Evolutionary conservation across 1,140 invertebrate genomes (phyloP), one percentile per base, ranked within the genome.

Genomic region (Drosophila melanica): DNA sequence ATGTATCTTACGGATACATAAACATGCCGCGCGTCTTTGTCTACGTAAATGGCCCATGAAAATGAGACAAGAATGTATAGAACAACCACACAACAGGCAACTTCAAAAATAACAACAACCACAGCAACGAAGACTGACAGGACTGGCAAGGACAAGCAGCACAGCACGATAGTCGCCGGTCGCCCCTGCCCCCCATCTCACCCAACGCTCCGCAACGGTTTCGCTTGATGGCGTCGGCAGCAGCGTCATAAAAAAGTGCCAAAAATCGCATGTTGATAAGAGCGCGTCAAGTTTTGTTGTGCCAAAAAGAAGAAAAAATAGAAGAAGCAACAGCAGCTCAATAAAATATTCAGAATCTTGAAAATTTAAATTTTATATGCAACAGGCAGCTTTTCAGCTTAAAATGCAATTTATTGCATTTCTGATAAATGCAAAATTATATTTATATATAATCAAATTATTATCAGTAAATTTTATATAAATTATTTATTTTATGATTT

Each of bases 1-100:
- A 82, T 87, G 82, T 86, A 87, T 86, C 81, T 76, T 87, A 79
- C 82, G 82, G 82, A 86, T 87, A 86, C 81, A 86, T 86, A 87
- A 86, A 78, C 81, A 86, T 79, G 82, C 75, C 75, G 81, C 82
- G 68, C 79, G 79, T 82, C 79, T 86, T 86, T 86, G 81, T 86
- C 81, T 86, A 86, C 82, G 82, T 86, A 86, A 86, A 86, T 86
- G 81, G 82, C 82, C 82, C 81, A 86, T 86, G 81, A 86, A 86
- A 86, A 86, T 86, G 81, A 86, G 82, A 87, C 81, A 79, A 66
- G 65, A 69, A 78, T 78, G 41, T 84, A 67, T 73, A 85, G 66
- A 84, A 67, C 50, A 79, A 47, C 72, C 51, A 51, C 48, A 67
- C 48, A 67, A 55, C 65, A 44, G 39, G 45, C 67, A 42, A 58